These are phyloP conservation scores for Gavialis gangeticus DNA, from an alignment of 2,113 vertebrate genomes.

Conservation along the genomic window DNA sequence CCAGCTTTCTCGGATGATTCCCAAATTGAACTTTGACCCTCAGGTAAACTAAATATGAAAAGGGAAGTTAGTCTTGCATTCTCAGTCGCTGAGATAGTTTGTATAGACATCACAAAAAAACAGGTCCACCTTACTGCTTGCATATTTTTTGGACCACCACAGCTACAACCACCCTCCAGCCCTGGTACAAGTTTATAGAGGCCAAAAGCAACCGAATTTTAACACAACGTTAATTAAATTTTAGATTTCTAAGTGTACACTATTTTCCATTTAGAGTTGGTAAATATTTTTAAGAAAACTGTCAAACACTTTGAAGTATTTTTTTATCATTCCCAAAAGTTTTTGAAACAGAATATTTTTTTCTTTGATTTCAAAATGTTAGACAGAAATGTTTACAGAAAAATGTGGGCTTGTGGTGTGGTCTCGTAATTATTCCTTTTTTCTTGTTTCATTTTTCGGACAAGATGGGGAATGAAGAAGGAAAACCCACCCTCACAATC, in stretches of 20 bases:
- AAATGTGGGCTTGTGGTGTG: neutral
- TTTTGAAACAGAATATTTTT: neutral
- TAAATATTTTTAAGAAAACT: neutral
- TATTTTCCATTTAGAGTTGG: neutral
- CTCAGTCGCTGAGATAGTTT: neutral
- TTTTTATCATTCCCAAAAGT: neutral
- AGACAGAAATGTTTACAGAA: neutral
- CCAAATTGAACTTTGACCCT: neutral
- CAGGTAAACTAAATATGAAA: neutral
- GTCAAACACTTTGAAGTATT: neutral
- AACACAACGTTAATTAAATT: neutral
- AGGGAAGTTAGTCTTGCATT: neutral
- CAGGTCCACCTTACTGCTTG: too few species aligned
- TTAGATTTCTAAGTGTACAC: neutral
- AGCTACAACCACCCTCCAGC: too few species aligned
- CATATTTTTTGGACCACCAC: too few species aligned
- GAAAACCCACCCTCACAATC: neutral
- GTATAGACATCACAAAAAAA: neutral
- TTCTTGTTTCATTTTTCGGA: neutral
- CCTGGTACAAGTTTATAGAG: too few species aligned
- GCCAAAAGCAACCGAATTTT: neutral
- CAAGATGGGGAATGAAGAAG: neutral
- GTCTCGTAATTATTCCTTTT: neutral
- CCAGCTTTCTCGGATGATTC: neutral
- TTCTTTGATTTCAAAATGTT: neutral